These are phyloP conservation scores for Grantiella picta DNA, from an alignment of 2,113 vertebrate genomes.

Conservation along the genomic window DNA sequence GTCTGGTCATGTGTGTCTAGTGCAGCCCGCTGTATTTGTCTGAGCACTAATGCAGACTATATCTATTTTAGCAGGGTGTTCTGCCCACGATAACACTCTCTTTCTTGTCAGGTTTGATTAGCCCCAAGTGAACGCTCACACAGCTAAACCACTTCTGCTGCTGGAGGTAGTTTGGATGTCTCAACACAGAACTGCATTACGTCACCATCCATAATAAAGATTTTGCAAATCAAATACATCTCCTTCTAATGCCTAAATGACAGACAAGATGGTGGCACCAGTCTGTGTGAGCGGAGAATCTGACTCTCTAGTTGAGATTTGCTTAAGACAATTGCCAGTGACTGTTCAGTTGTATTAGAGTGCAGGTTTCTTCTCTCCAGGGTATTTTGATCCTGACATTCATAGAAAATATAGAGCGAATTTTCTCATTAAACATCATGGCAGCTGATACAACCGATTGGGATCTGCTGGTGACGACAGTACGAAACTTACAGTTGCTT, in stretches of 20 bases:
- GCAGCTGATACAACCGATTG: background rate
- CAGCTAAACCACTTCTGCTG: background rate
- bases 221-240: background rate
- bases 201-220: background rate
- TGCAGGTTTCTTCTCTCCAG: background rate
- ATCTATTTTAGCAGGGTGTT: background rate
- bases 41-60: background rate
- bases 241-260: background rate
- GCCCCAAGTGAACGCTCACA: background rate
- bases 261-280: background rate
- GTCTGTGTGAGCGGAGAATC: background rate
- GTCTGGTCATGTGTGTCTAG: background rate
- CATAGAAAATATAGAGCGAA: background rate
- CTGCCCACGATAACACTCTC: background rate
- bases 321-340: background rate
- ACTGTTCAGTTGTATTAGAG: background rate
- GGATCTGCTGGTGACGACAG: accelerated
- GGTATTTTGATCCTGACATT: background rate
- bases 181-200: background rate
- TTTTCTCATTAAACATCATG: background rate
- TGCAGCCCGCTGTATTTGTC: background rate
- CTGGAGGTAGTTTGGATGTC: background rate
- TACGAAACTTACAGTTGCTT: background rate
- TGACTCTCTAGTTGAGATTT: background rate
- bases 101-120: background rate